Percentiles rank a stretch among this genome's conserved stretches.
Evolutionary conservation across 2,888 invertebrate species (phyloP).

Genomic region (Campoplex capitator): DNA sequence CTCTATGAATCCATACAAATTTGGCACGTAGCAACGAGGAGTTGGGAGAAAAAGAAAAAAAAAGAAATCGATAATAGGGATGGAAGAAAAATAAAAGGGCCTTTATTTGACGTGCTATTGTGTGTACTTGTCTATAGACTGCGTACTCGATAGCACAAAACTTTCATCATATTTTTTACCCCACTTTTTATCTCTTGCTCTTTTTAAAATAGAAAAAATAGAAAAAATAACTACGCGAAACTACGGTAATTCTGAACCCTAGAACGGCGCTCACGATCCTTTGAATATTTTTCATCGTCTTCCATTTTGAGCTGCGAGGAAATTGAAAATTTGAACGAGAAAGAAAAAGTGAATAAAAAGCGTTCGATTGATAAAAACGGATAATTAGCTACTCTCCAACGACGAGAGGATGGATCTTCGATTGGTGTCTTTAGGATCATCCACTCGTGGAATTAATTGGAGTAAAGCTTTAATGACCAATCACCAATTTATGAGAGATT

Average conservation of each 20-base stretch:
- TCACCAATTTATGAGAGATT: not conserved
- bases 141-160: not conserved
- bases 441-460: conserved; percentile 13
- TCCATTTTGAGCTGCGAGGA: not conserved
- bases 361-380: conserved; percentile 6
- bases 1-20: conserved; percentile 30
- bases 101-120: conserved; percentile 32
- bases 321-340: not conserved
- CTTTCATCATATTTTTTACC: not conserved
- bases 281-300: not conserved
- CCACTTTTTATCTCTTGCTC: not conserved
- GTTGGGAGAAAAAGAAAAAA: not conserved
- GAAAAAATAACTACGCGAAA: not conserved
- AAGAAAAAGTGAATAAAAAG: not conserved
- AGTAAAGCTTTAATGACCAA: not conserved
- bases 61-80: conserved; percentile 15
- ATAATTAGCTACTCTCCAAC: conserved; percentile 32
- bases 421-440: not conserved
- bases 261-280: not conserved
- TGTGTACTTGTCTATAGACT: conserved; percentile 8
- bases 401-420: not conserved
- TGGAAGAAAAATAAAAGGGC: conserved; percentile 18
- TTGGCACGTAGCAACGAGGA: not conserved
- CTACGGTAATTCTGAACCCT: not conserved
- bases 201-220: not conserved